Conservation (phyloP, 2,888 invertebrate species). For the Salticus scenicus region DNA sequence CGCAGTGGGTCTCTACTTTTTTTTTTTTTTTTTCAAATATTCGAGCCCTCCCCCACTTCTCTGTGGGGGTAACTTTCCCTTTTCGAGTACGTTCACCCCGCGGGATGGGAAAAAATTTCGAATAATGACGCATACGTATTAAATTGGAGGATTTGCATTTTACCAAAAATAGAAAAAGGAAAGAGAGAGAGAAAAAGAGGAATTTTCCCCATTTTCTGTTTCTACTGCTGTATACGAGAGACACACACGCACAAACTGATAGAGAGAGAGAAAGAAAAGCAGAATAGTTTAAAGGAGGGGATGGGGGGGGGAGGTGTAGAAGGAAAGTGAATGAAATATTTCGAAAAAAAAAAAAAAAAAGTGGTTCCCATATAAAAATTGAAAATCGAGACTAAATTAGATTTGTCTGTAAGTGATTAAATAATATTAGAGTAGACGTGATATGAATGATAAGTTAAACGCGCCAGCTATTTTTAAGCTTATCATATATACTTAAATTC, state of each 20-base stretch:
- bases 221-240: neutral
- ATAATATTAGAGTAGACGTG: no score
- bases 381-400: no score
- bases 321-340: neutral
- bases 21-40: slow-evolving; percentile 25
- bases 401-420: no score
- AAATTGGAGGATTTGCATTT: slow-evolving; percentile 18
- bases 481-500: no score
- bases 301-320: neutral
- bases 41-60: slow-evolving; percentile 49
- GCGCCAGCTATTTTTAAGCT: no score
- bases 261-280: neutral
- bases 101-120: neutral
- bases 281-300: no score
- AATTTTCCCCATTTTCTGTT: slow-evolving; percentile 6
- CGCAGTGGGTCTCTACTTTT: slow-evolving; percentile 32
- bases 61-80: slow-evolving; percentile 21
- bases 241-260: no score
- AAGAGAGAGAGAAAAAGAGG: neutral
- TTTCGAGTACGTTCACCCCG: slow-evolving; percentile 52
- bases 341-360: neutral
- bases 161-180: slow-evolving; percentile 15
- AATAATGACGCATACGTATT: slow-evolving; percentile 5
- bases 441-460: no score
- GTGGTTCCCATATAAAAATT: neutral